Conservation (phyloP, 2,888 invertebrate species). For the Zygogramma bicolorata region DNA sequence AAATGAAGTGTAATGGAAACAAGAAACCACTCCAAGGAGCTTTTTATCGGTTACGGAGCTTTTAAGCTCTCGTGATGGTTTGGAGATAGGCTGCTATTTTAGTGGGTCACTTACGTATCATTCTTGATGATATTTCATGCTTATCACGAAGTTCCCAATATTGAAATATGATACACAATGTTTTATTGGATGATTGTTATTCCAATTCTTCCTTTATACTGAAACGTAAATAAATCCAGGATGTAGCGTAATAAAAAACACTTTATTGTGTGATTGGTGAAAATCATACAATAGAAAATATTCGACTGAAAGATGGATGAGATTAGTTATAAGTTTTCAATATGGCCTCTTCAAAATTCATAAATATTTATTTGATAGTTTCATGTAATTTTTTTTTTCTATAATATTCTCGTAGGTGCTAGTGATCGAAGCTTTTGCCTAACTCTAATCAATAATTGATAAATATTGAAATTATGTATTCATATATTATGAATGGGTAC, state of each 20-base stretch:
- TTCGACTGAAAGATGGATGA: no score
- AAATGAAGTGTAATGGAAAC: background rate
- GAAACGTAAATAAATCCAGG: background rate
- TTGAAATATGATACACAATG: background rate
- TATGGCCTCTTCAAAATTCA: no score
- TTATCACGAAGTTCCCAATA: background rate
- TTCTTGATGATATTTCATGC: background rate
- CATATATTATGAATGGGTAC: no score
- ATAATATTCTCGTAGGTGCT: background rate
- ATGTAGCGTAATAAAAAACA: background rate
- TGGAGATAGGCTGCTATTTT: background rate
- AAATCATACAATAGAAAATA: no score
- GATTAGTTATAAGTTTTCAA: no score
- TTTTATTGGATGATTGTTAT: background rate
- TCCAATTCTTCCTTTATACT: background rate
- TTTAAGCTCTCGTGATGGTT: conserved; percentile 1
- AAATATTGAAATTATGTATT: no score
- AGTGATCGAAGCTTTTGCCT: background rate
- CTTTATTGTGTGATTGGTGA: no score
- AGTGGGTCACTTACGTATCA: background rate
- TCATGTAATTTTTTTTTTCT: background rate
- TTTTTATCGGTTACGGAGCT: background rate
- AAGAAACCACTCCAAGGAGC: background rate
- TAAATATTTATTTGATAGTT: no score
- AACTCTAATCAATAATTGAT: background rate